Evolutionary conservation across 2,797 vertebrate species (phyloP), one percentile per base, ranked within the genome.

Genomic region (Alauda arvensis): DNA sequence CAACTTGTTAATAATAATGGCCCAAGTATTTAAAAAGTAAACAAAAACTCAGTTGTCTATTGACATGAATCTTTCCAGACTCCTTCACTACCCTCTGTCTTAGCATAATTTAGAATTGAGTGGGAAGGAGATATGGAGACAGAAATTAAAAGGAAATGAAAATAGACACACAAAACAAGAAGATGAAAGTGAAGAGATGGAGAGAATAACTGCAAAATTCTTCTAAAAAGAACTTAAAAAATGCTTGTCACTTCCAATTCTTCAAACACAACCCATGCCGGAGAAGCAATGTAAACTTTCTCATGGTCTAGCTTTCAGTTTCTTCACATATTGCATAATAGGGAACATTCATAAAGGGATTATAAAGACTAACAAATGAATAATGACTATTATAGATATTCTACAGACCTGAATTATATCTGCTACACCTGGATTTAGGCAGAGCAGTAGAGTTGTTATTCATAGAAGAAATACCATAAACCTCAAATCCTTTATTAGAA

Each of bases 181-280:
- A 80, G n/a, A 62, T 23, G n/a, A 75, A 86, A 87, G 48, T 63
- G 45, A 43, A 53, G 45, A 59, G 21, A 10, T 39, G 37, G 55
- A 34, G 52, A 83, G 60, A 87, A 90, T 4, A 71, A 75, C 66
- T 0, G 0, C 79, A 90, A 90, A 87, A 90, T 78, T 78, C 24
- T 85, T 20, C 74, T 81, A 69, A 69, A 89, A 91, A 76, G 28
- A 63, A 80, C 51, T 70, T 70, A 33, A 87, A 93, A 81, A 83
- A 42, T 69, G 42, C n/a, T 34, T 45, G 52, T 81, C 52, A 31
- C 77, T 62, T 66, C 69, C 48, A 85, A 26, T 88, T 83, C 66
- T 85, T 92, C 79, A 88, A 87, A 49, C n/a, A 49, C 29, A 83
- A 63, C 6, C 45, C 63, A 78, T 66, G 80, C 71, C 2, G 14